Evolutionary conservation across 2,113 vertebrate species (phyloP), one percentile per base, ranked within the genome.

Genomic region (Caloenas nicobarica): DNA sequence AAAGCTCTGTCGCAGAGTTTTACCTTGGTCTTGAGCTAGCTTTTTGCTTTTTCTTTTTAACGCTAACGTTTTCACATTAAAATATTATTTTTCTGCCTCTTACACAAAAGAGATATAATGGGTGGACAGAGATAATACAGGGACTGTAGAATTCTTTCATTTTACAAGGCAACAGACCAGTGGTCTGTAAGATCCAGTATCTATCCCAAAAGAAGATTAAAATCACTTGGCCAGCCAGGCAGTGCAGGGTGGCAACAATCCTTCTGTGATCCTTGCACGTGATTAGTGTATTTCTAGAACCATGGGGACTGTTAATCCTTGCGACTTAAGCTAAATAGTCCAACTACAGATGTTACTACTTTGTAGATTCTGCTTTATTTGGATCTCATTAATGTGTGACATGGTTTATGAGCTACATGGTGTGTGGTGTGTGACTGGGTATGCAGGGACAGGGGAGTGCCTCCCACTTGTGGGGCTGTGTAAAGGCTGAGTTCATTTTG

Each of bases 141-240:
- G 33, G 48, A 9, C 42, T 86, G 22, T 3, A 0, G 48, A 84
- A 81, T 76, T 81, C 46, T 64, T 93, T 68, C 16, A 16, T 90
- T 94, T 81, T 61, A 21, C 53, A 54, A 48, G 36, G 72, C 65
- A 72, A 25, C 26, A 74, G 82, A 64, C n/a, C 86, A 92, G 29
- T 92, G 86, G 80, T 92, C 65, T 92, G 53, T 65, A 64, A 84
- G 88, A 88, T 76, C 80, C 40, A 69, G 34, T 71, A 69, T 87
- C 83, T 90, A 10, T 76, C 86, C 81, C 95, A 65, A 71, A 95
- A 88, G 82, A 86, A 91, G 91, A 86, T 93, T 76, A 93, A 95
- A 91, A 93, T 79, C 86, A 42, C 57, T 86, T 93, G 92, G 53
- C 80, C 80, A 57, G 44, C 60, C 72, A 76, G 91, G 81, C 89